A percentile compares a stretch with the other conserved stretches of the same genome.
Conservation (phyloP, 1,140 invertebrate species). For the Heliconius eleuchia region DNA sequence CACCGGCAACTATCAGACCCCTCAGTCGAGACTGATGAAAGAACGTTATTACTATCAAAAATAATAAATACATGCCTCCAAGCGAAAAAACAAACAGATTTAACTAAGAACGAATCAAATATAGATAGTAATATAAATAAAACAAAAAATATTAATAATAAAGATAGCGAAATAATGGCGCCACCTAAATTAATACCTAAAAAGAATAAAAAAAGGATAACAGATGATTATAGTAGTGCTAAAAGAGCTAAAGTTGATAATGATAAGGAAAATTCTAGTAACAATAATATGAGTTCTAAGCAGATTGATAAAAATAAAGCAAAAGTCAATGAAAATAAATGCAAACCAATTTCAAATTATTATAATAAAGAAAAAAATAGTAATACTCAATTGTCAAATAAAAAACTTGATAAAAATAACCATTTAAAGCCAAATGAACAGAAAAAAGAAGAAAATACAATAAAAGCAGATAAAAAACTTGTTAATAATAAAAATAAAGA, state of each 20-base stretch:
- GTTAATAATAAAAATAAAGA: conserved; percentile 8
- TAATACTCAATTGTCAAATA: not conserved
- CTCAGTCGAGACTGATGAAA: conserved; percentile 53
- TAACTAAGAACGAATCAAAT: conserved; percentile 49
- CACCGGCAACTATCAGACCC: conserved; percentile 59
- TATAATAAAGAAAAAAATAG: not conserved
- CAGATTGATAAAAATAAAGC: not conserved
- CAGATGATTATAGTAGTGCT: conserved; percentile 24
- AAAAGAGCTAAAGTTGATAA: conserved; percentile 28
- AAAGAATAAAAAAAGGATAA: conserved; percentile 26
- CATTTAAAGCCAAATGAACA: not conserved
- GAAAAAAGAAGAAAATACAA: not conserved
- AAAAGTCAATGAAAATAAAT: not conserved
- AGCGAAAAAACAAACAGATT: conserved; percentile 38
- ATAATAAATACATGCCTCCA: conserved; percentile 60
- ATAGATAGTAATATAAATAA: conserved; percentile 40
- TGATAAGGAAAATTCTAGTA: conserved; percentile 13
- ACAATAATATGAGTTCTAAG: conserved; percentile 19
- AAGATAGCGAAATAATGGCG: conserved; percentile 59
- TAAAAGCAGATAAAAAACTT: conserved; percentile 7
- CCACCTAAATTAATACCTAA: conserved; percentile 62
- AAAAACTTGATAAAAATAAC: not conserved
- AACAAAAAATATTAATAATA: conserved; percentile 32
- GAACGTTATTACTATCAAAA: conserved; percentile 55
- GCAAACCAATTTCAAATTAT: not conserved